Evolutionary conservation across 1,140 invertebrate genomes (phyloP).

Genomic region (Procambarus virginalis): DNA sequence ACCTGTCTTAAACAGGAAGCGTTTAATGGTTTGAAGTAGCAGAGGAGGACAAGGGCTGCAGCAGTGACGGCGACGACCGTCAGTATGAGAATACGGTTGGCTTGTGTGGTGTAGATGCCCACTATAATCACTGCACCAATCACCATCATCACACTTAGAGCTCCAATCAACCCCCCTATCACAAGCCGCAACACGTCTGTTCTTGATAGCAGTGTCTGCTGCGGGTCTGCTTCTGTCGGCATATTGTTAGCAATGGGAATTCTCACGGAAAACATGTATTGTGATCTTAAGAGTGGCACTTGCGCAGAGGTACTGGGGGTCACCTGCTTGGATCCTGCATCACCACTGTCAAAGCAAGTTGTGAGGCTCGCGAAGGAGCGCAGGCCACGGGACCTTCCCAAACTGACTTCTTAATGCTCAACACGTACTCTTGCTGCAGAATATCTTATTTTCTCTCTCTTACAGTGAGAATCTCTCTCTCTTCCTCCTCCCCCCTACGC

Average conservation of each 20-base stretch:
- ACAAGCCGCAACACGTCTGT: not conserved
- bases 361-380: not conserved
- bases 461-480: too few species aligned
- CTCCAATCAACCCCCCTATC: not conserved
- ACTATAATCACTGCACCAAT: not conserved
- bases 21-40: not conserved
- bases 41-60: not conserved
- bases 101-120: not conserved
- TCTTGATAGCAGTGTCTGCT: not conserved
- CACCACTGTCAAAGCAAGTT: not conserved
- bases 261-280: not conserved
- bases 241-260: too few species aligned
- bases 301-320: too few species aligned
- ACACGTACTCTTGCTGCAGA: not conserved
- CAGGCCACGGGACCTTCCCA: not conserved
- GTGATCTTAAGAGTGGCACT: not conserved
- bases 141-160: not conserved
- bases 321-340: not conserved
- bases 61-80: not conserved
- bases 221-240: not conserved
- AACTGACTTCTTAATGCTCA: not conserved
- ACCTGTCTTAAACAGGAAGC: not conserved
- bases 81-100: not conserved
- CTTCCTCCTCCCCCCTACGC: too few species aligned
- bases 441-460: not conserved